Evolutionary conservation across 2,113 vertebrate genomes (phyloP).

Genomic region (Oncorhynchus masou): DNA sequence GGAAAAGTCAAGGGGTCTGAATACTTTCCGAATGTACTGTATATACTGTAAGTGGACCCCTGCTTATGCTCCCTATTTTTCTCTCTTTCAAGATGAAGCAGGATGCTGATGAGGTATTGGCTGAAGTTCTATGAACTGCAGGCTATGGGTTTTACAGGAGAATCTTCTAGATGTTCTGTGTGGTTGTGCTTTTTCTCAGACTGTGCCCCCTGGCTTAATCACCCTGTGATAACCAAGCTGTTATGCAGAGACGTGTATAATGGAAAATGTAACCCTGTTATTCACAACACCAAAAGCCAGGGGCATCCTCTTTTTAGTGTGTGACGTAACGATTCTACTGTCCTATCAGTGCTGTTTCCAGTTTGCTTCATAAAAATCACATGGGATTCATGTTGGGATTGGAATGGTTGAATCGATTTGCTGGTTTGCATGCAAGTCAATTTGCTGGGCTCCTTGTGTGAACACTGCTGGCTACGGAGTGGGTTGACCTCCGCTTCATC

Average conservation of each 20-base stretch:
- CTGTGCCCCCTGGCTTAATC: background rate
- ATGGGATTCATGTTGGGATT: background rate
- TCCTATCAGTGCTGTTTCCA: background rate
- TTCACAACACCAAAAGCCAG: background rate
- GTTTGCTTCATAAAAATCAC: background rate
- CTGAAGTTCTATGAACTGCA: constrained; percentile 41
- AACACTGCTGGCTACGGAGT: background rate
- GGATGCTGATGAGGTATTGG: constrained; percentile 72
- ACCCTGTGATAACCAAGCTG: background rate
- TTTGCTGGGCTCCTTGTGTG: background rate
- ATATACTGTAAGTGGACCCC: background rate
- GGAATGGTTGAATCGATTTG: background rate
- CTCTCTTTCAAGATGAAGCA: constrained; percentile 74
- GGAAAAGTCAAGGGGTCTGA: too few species aligned
- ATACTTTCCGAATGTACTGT: too few species aligned
- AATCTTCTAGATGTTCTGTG: constrained; percentile 40
- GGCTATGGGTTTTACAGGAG: constrained; percentile 8
- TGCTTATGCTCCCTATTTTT: background rate
- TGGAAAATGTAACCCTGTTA: too few species aligned
- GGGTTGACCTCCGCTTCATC: background rate
- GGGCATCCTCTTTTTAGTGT: background rate
- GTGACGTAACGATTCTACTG: background rate
- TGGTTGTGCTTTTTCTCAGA: constrained; percentile 2
- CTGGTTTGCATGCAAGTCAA: background rate
- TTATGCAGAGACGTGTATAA: background rate